Percentiles rank a stretch among this genome's conserved stretches.
Evolutionary conservation across 2,888 invertebrate species (phyloP).

Genomic region (Dimorphilus gyrociliatus): DNA sequence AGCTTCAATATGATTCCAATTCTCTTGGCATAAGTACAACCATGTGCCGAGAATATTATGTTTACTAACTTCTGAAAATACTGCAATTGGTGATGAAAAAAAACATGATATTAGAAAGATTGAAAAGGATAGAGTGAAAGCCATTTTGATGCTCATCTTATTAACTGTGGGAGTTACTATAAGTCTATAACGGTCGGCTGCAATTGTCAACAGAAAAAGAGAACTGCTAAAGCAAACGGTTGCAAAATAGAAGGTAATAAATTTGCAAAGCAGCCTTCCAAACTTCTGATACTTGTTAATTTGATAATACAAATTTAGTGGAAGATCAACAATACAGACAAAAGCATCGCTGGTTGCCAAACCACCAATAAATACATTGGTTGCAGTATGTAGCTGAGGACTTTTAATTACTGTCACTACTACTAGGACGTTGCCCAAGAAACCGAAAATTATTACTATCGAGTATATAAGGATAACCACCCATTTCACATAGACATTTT

Average conservation of each 20-base stretch:
- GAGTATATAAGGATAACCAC: conserved; percentile 14
- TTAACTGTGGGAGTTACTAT: conserved; percentile 25
- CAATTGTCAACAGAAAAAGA: conserved; percentile 29
- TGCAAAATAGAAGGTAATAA: conserved; percentile 26
- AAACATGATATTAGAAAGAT: conserved; percentile 20
- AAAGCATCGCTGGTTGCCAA: conserved; percentile 30
- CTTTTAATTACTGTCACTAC: conserved; percentile 24
- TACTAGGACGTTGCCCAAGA: conserved; percentile 24
- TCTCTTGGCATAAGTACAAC: conserved; percentile 21
- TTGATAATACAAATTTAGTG: conserved; percentile 32
- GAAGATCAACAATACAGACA: conserved; percentile 29
- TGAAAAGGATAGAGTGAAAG: conserved; percentile 17
- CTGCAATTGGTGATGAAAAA: conserved; percentile 41
- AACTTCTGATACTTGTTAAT: conserved; percentile 30
- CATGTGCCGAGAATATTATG: conserved; percentile 3
- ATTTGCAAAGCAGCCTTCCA: conserved; percentile 24
- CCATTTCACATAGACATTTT: too few species aligned
- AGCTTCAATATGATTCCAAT: conserved; percentile 16
- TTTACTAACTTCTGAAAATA: conserved; percentile 40
- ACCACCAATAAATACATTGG: conserved; percentile 32
- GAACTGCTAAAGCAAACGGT: conserved; percentile 31
- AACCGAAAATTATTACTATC: conserved; percentile 25
- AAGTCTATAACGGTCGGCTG: conserved; percentile 30
- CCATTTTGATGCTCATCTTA: conserved; percentile 20
- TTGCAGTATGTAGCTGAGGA: conserved; percentile 26